A percentile compares a stretch with the other conserved stretches of the same genome.
phyloP scores from a whole-genome alignment of 2,888 invertebrate genomes.

The Muschampia plurimacula region DNA sequence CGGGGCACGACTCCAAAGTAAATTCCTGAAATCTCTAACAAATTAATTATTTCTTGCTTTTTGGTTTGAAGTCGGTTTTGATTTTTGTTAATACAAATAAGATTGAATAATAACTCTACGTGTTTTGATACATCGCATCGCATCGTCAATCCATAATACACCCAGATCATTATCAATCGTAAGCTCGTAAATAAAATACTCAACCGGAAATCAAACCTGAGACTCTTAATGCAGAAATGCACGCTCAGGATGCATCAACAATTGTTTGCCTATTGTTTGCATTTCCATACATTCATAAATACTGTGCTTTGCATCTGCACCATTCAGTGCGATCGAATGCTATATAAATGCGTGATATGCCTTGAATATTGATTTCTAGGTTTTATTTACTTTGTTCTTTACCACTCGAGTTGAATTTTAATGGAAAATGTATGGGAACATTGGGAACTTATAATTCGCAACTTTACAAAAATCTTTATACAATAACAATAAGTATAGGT shows the following conservation, averaged over 20 bases:
- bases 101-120: too few relatives aligned
- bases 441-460: too few relatives aligned
- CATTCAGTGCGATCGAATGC: constrained; percentile 33
- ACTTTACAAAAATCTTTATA: too few relatives aligned
- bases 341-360: constrained; percentile 30
- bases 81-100: too few relatives aligned
- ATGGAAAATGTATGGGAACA: constrained; percentile 15
- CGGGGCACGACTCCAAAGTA: too few relatives aligned
- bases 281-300: constrained; percentile 35
- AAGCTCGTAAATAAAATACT: constrained; percentile 6
- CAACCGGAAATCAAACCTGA: constrained; percentile 35
- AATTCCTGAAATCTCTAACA: too few relatives aligned
- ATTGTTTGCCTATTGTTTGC: constrained; percentile 34
- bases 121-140: neutral
- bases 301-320: constrained; percentile 31
- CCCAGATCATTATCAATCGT: neutral
- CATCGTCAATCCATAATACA: neutral
- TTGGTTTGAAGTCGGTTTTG: too few relatives aligned
- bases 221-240: constrained; percentile 23
- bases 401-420: constrained; percentile 29
- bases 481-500: too few relatives aligned
- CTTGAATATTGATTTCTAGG: constrained; percentile 36
- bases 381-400: constrained; percentile 38
- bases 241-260: constrained; percentile 33
- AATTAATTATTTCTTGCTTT: too few relatives aligned